phyloP scores from a whole-genome alignment of 2,888 invertebrate species.

The Diachrysia chrysitis region DNA sequence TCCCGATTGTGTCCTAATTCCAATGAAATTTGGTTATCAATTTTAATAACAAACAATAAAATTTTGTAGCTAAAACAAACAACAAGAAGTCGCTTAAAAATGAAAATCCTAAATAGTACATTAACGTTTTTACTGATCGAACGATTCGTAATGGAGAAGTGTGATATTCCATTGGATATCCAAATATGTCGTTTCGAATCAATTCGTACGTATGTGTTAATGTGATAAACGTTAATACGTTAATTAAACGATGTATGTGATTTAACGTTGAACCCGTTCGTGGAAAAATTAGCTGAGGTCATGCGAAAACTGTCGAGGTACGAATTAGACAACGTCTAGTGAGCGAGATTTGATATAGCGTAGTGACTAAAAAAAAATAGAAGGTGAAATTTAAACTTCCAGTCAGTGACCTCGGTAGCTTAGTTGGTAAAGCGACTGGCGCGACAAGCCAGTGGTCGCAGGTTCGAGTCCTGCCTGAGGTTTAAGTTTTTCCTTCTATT shows the following conservation, averaged over 20 bases:
- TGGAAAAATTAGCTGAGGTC: slow-evolving; percentile 5
- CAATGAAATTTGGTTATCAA: not conserved
- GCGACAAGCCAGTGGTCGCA: no score
- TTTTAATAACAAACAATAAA: not conserved
- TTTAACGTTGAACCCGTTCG: slow-evolving; percentile 11
- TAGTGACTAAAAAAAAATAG: no score
- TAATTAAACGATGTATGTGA: slow-evolving; percentile 43
- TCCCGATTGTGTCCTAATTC: no score
- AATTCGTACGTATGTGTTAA: slow-evolving; percentile 37
- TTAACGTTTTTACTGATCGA: not conserved
- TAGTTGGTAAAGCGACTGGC: no score
- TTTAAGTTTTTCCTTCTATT: no score
- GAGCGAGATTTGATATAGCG: not conserved
- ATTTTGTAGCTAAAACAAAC: not conserved
- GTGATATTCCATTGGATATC: slow-evolving; percentile 32
- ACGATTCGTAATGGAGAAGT: slow-evolving; percentile 5
- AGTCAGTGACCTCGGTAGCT: no score
- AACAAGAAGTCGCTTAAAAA: no score
- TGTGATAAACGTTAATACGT: slow-evolving; percentile 13
- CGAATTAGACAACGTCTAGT: not conserved
- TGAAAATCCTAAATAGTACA: not conserved
- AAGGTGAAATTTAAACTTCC: no score
- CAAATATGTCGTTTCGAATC: slow-evolving; percentile 6
- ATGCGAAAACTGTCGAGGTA: not conserved
- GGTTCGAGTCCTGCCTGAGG: no score